phyloP scores from a whole-genome alignment of 1,140 invertebrate species.

The Drosophila burlai region DNA sequence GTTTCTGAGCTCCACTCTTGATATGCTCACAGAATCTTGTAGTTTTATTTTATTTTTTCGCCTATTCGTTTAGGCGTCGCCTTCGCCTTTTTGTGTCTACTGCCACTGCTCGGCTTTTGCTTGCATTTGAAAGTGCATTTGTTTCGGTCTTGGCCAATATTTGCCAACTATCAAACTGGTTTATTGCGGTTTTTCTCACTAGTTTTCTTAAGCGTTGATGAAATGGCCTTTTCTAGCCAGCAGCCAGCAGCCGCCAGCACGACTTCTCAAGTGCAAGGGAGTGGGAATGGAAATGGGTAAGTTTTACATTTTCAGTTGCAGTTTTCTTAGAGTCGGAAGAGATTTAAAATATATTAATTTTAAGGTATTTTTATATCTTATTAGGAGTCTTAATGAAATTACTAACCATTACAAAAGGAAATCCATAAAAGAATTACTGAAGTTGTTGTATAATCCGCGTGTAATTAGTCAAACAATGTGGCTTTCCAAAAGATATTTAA shows the following conservation, averaged over 20 bases:
- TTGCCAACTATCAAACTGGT: slow-evolving; percentile 55
- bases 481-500: background rate
- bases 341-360: background rate
- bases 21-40: slow-evolving; percentile 38
- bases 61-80: slow-evolving; percentile 31
- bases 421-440: background rate
- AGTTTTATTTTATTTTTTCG: slow-evolving; percentile 18
- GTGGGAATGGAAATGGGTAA: slow-evolving; percentile 3
- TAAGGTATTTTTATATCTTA: too few relatives aligned
- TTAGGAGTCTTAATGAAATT: too few relatives aligned
- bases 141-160: slow-evolving; percentile 56
- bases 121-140: slow-evolving; percentile 51
- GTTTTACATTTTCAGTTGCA: background rate
- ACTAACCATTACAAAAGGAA: background rate
- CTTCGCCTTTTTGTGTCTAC: slow-evolving; percentile 41
- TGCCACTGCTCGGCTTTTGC: slow-evolving; percentile 27
- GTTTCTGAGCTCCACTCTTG: slow-evolving; percentile 42
- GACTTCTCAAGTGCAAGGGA: slow-evolving; percentile 51
- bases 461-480: background rate
- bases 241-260: background rate
- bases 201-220: slow-evolving; percentile 38
- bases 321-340: background rate
- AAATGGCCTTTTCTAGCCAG: slow-evolving; percentile 43
- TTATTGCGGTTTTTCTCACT: slow-evolving; percentile 39
- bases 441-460: too few relatives aligned